Evolutionary conservation across 2,888 invertebrate genomes (phyloP), one percentile per base, ranked within the genome.

Genomic region (Aphrophora alni): DNA sequence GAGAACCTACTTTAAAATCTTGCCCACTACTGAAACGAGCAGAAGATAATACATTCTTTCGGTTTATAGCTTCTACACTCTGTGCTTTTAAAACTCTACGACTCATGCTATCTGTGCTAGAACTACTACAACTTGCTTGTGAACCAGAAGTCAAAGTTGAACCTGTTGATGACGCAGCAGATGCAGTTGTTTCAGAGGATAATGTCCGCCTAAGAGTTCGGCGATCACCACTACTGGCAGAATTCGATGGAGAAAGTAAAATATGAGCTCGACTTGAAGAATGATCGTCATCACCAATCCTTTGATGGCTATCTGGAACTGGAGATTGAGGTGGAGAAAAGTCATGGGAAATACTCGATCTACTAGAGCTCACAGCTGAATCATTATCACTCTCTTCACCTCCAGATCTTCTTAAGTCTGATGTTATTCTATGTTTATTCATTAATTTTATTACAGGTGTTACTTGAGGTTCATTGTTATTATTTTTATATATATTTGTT

Each of bases 31-130:
- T 92, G 87, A 95, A 95, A 88, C 95, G 94, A 0, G 96, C 95
- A 74, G 95, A 96, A 26, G 96, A 95, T 77, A 97, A 89, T 84
- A 97, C 96, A 87, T 96, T 96, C 88, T 95, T 94, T 77, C 96
- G 91, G 87, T 96, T 96, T 83, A 95, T 93, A 0, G 95, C 95
- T 88, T 95, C 95, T 69, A 95, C 93, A 86, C 94, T 95, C 85
- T 93, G 93, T 0, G 93, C 91, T 88, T 95, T 96, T 77, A 95
- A 90, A 84, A 95, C 92, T 84, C 95, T 91, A 77, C 86, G 92
- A 85, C 92, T 90, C 86, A 92, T 91, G 87, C 92, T 92, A 87
- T 92, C 92, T 21, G 83, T 82, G 59, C 81, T 81, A n/a, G 81
- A 80, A 73, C 84, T 85, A 80, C 85, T 83, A 70, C 82, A 83